phyloP scores from a whole-genome alignment of 2,888 invertebrate species.

The Cheiracanthium punctorium region DNA sequence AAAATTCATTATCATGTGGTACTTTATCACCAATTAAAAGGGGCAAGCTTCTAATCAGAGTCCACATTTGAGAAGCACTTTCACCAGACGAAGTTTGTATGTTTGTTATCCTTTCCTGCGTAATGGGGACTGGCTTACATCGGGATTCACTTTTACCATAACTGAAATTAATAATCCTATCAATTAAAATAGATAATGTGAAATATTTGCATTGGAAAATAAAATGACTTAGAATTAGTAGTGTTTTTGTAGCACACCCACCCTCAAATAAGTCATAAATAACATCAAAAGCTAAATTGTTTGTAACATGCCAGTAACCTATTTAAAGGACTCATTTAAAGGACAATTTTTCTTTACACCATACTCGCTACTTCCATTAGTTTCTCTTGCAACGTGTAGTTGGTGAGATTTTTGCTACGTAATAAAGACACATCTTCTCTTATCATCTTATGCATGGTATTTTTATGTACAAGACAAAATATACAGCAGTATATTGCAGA shows the following conservation, averaged over 20 bases:
- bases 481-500: background rate
- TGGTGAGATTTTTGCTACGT: background rate
- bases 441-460: background rate
- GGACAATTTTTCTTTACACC: slow-evolving; percentile 10
- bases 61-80: background rate
- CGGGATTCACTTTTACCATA: background rate
- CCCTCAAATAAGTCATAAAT: slow-evolving; percentile 27
- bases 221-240: slow-evolving; percentile 8
- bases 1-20: slow-evolving; percentile 8
- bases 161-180: background rate
- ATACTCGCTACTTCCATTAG: background rate
- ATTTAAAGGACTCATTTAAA: slow-evolving; percentile 29
- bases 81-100: background rate
- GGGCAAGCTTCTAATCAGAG: slow-evolving; percentile 5
- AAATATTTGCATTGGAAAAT: slow-evolving; percentile 5
- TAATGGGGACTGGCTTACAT: background rate
- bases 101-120: background rate
- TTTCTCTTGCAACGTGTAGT: background rate
- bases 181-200: background rate
- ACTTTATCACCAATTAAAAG: slow-evolving; percentile 26
- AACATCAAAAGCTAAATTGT: too few relatives aligned
- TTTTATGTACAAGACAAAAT: background rate
- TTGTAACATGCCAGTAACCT: slow-evolving; percentile 24
- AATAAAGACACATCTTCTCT: background rate
- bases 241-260: too few relatives aligned